Percentiles rank a stretch among this genome's conserved stretches.
phyloP scores from a whole-genome alignment of 92 coral and sea anemone species.

The Metridium senile region DNA sequence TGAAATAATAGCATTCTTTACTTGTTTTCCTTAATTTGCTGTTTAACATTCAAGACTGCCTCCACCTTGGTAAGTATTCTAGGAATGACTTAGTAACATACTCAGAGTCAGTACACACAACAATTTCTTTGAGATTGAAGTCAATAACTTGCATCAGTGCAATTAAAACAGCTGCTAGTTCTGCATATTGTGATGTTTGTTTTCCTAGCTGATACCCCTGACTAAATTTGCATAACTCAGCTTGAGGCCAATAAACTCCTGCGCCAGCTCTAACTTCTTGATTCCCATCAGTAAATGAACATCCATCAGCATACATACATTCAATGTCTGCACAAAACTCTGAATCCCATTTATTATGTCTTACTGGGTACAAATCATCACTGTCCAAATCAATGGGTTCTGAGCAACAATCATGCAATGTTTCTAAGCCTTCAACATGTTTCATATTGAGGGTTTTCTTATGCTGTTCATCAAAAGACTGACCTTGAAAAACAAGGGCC shows the following conservation, averaged over 20 bases:
- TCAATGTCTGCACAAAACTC: constrained; percentile 8
- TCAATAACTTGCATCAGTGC: constrained; percentile 16
- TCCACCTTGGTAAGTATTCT: constrained; percentile 23
- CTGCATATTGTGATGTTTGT: constrained; percentile 30
- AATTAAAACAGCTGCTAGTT: constrained; percentile 19
- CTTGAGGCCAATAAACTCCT: constrained; percentile 21
- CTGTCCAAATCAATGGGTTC: background rate
- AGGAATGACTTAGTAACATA: constrained; percentile 18
- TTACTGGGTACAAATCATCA: background rate
- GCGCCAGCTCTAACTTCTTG: constrained; percentile 20
- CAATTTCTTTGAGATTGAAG: background rate
- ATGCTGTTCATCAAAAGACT: constrained; percentile 20
- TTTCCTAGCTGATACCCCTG: constrained; percentile 18
- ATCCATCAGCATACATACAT: constrained; percentile 19
- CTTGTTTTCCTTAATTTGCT: constrained; percentile 32
- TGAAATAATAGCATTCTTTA: constrained; percentile 28
- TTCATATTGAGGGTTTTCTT: constrained; percentile 10
- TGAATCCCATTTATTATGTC: constrained; percentile 13
- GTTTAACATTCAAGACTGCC: constrained; percentile 2
- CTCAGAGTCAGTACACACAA: constrained; percentile 18
- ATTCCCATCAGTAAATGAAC: constrained; percentile 15
- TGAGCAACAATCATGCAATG: constrained; percentile 4
- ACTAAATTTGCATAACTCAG: background rate
- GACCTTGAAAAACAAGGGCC: constrained; percentile 25
- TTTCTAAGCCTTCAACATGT: constrained; percentile 27